These are phyloP conservation scores for Drosophila ezoana DNA, from an alignment of 2,888 invertebrate genomes.

Conservation along the genomic window DNA sequence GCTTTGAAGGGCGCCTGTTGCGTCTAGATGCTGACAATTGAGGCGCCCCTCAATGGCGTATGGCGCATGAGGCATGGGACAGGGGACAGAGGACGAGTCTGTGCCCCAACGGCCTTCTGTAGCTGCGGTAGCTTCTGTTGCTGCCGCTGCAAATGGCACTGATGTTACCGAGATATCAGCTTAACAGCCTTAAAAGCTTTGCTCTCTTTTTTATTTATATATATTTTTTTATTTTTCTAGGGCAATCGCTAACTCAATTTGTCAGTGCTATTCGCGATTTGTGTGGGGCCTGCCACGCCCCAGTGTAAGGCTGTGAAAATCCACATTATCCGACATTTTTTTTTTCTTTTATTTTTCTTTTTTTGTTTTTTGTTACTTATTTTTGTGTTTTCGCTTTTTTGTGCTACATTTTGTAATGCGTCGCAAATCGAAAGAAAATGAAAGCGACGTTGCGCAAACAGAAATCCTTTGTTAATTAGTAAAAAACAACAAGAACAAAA, in stretches of 20 bases:
- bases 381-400: constrained; percentile 49
- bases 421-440: constrained; percentile 70
- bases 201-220: constrained; percentile 29
- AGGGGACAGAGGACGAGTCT: neutral
- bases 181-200: constrained; percentile 73
- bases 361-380: neutral
- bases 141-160: constrained; percentile 1
- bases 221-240: constrained; percentile 3
- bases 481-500: constrained; percentile 17
- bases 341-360: neutral
- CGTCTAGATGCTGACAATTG: neutral
- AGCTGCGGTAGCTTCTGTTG: neutral
- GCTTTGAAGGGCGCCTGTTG: constrained; percentile 3
- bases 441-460: constrained; percentile 61
- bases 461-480: constrained; percentile 75
- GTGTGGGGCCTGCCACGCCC: constrained; percentile 3
- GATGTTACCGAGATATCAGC: constrained; percentile 45
- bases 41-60: neutral
- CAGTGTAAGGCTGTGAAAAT: constrained; percentile 49
- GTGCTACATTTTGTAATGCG: constrained; percentile 71
- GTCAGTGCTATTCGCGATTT: constrained; percentile 53
- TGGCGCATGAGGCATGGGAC: neutral
- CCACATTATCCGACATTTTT: constrained; percentile 60
- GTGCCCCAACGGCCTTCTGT: neutral
- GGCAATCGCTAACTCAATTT: constrained; percentile 66